Base-by-base conservation (phyloP, 1,140 invertebrate genomes). In the Globodera rostochiensis region DNA sequence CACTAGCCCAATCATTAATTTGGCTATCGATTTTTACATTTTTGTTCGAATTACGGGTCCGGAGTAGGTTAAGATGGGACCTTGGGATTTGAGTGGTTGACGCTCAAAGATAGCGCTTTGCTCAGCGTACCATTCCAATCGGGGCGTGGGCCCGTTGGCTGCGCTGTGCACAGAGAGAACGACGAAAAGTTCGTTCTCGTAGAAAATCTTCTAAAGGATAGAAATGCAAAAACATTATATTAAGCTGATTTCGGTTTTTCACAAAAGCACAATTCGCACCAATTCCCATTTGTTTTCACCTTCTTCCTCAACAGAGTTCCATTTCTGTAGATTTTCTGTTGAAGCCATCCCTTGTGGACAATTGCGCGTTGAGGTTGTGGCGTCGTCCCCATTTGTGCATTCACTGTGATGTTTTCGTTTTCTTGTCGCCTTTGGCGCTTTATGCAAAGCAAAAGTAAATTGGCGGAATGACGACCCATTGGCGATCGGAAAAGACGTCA, bases 81-180 rank as follows among this genome's bases (percentile, higher is more conserved):
- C 77, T 70, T 46, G 77, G 21, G 19, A 66, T 82, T 82, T 82
- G 6, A 74, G 78, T n/a, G 81, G 81, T 9, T 60, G 13, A 46
- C 79, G 81, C 57, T 53, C 69, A 64, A 57, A 67, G 36, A 73
- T 79, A 19, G 53, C 73, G n/a, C 74, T 60, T 21, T 46, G 47
- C 11, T 66, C 69, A 4, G 76, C 50, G 66, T 80, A 82, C 81
- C 81, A 82, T 75, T 82, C 81, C 19, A 82, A 70, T 36, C 47
- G 67, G 5, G 81, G 81, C 74, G 82, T 82, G 57, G 47, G 36
- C 45, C 74, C 45, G 6, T 64, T 76, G 6, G 46, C 21, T 49
- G 47, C 69, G 9, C 74, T 50, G 50, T 82, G 81, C 36, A 82
- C 77, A 75, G 74, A 82, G 1, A 82, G 67, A 5, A 74, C 73